A percentile compares a stretch with the other conserved stretches of the same genome.
These are phyloP conservation scores for Liasis olivaceus DNA, from an alignment of 2,797 vertebrate species.

Conservation along the genomic window DNA sequence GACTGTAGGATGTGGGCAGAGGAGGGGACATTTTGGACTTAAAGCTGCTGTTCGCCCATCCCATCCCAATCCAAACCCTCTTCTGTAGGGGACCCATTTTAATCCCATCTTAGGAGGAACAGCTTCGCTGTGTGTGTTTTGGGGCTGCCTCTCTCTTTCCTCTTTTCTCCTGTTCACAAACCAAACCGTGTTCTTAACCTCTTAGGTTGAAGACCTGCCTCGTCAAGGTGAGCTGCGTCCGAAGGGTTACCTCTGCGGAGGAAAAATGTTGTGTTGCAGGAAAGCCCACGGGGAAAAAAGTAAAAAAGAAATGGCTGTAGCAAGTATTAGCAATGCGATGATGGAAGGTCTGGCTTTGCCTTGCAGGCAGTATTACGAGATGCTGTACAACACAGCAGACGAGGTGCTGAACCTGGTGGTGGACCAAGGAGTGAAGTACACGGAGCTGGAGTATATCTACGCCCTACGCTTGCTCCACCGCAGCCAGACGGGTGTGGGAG, in stretches of 20 bases:
- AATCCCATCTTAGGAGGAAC: background rate
- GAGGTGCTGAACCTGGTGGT: constrained; percentile 97
- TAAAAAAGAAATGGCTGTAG: too few relatives aligned
- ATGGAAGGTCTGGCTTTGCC: background rate
- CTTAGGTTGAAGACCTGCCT: background rate
- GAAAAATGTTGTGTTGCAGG: too few relatives aligned
- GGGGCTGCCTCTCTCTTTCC: background rate
- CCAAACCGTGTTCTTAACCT: background rate
- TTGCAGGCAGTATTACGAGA: constrained; percentile 96
- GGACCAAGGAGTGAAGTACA: constrained; percentile 96
- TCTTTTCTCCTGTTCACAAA: background rate
- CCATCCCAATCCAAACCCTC: too few relatives aligned
- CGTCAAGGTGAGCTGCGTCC: fast-evolving
- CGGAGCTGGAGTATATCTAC: constrained; percentile 96
- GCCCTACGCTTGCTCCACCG: constrained; percentile 93
- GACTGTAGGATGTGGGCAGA: background rate
- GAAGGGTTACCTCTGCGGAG: background rate
- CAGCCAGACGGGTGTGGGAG: constrained; percentile 95
- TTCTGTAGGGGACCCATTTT: background rate
- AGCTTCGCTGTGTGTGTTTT: background rate
- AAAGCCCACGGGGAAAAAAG: background rate
- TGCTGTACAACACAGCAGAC: constrained; percentile 96
- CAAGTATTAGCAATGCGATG: too few relatives aligned
- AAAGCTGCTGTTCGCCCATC: background rate
- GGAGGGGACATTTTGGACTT: background rate